Evolutionary conservation across 1,140 invertebrate species (phyloP).

Genomic region (Chrysoperla carnea): DNA sequence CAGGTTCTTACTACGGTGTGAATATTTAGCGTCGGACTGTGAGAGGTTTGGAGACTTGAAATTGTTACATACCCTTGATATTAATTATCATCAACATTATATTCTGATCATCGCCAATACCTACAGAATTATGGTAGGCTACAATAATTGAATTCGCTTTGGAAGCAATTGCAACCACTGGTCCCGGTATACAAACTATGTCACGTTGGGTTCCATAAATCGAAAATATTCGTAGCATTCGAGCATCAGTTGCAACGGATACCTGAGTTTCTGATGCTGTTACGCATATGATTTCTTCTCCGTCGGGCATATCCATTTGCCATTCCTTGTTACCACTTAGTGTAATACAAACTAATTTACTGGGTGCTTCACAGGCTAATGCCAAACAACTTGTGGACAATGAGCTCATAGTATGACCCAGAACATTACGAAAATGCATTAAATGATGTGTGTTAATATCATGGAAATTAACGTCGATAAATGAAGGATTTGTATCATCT

Average conservation of each 20-base stretch:
- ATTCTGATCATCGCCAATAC: constrained; percentile 30
- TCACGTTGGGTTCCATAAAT: constrained; percentile 72
- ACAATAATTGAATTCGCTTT: constrained; percentile 51
- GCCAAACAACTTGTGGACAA: constrained; percentile 61
- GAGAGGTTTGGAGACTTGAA: too few relatives aligned
- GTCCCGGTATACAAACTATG: constrained; percentile 53
- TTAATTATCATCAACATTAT: constrained; percentile 35
- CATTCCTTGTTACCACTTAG: constrained; percentile 76
- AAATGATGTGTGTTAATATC: constrained; percentile 78
- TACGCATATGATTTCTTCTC: constrained; percentile 57
- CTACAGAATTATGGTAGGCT: constrained; percentile 48
- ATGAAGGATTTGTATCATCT: constrained; percentile 37
- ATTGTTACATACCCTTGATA: constrained; percentile 15
- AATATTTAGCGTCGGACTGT: too few relatives aligned
- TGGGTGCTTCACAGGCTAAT: constrained; percentile 35
- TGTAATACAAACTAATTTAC: constrained; percentile 57
- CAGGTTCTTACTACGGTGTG: too few relatives aligned
- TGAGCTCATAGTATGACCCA: constrained; percentile 61
- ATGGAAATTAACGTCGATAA: constrained; percentile 91
- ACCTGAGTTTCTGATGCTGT: constrained; percentile 54
- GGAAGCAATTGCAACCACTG: constrained; percentile 41
- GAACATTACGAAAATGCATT: constrained; percentile 72
- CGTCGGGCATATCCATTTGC: constrained; percentile 53
- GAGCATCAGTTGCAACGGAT: constrained; percentile 53
- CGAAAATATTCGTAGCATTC: constrained; percentile 67